These are phyloP conservation scores for Agelaius tricolor DNA, from an alignment of 2,113 vertebrate species.

Conservation along the genomic window DNA sequence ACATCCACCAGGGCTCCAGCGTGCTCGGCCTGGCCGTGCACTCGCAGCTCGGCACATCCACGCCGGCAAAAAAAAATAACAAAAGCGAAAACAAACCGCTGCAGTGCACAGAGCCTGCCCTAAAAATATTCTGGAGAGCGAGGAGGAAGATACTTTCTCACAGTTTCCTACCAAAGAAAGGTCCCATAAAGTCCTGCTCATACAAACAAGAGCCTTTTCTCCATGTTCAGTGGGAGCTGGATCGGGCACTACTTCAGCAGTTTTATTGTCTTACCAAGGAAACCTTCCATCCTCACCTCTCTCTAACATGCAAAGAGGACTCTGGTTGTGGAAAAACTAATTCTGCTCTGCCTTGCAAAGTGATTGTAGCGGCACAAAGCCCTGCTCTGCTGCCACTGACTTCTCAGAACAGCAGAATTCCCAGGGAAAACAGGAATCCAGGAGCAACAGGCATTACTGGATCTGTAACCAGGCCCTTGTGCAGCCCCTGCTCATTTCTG, in stretches of 20 bases:
- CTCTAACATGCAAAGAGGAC: constrained; percentile 4
- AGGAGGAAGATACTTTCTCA: constrained; percentile 57
- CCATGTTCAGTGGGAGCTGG: not conserved
- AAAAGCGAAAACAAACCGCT: not conserved
- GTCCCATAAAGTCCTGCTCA: constrained; percentile 38
- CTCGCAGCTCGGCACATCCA: constrained; percentile 2
- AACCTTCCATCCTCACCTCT: constrained; percentile 45
- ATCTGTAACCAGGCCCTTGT: not conserved
- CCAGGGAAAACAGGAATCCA: not conserved
- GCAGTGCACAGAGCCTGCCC: not conserved
- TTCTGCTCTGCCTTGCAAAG: not conserved
- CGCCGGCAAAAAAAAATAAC: not conserved
- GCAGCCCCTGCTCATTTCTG: not conserved
- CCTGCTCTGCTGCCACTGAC: not conserved
- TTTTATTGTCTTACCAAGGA: constrained; percentile 19
- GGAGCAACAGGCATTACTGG: not conserved
- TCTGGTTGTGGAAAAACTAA: not conserved
- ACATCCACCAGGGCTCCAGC: not conserved
- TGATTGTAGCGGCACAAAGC: not conserved
- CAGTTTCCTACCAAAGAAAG: constrained; percentile 48
- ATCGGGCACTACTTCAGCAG: constrained; percentile 37
- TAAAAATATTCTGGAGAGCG: constrained; percentile 22
- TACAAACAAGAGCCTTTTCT: constrained; percentile 32
- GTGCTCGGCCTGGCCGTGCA: not conserved
- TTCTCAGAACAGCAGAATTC: not conserved